Evolutionary conservation across 2,797 vertebrate species (phyloP).

Genomic region (Podarcis siculus): DNA sequence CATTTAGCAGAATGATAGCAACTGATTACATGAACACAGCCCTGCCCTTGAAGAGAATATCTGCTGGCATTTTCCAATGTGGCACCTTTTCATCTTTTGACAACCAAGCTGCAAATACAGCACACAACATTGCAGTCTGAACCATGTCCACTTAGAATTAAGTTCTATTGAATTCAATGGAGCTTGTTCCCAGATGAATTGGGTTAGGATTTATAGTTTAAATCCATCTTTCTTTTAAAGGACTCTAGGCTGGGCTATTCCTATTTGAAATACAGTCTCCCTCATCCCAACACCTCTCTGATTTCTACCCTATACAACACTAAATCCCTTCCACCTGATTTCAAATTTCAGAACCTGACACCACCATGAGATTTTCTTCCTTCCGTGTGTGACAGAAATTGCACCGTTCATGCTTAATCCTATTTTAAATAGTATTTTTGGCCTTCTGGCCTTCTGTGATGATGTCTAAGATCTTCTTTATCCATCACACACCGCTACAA

Average conservation of each 20-base stretch:
- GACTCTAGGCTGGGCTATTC: conserved; percentile 24
- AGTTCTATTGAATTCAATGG: too few species aligned
- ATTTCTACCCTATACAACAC: neutral
- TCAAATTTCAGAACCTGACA: conserved; percentile 55
- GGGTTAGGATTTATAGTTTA: neutral
- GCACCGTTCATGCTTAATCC: conserved; percentile 26
- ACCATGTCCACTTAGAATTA: too few species aligned
- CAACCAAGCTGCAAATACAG: conserved; percentile 19
- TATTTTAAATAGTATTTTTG: conserved; percentile 31
- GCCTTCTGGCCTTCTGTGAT: conserved; percentile 23
- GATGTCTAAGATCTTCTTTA: conserved; percentile 37
- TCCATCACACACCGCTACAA: conserved; percentile 17
- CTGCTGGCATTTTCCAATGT: conserved; percentile 13
- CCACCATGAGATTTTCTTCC: conserved; percentile 25
- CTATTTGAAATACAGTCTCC: conserved; percentile 15
- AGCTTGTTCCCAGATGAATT: too few species aligned
- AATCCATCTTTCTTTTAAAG: conserved; percentile 21
- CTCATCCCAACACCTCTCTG: neutral
- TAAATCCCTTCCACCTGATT: conserved; percentile 49
- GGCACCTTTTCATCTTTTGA: neutral
- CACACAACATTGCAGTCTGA: neutral
- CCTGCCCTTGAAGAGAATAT: neutral
- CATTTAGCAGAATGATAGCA: neutral
- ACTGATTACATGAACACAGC: neutral
- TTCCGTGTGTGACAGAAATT: conserved; percentile 41